phyloP scores from a whole-genome alignment of 2,797 vertebrate species.

The Sternarchorhynchus goeldii region DNA sequence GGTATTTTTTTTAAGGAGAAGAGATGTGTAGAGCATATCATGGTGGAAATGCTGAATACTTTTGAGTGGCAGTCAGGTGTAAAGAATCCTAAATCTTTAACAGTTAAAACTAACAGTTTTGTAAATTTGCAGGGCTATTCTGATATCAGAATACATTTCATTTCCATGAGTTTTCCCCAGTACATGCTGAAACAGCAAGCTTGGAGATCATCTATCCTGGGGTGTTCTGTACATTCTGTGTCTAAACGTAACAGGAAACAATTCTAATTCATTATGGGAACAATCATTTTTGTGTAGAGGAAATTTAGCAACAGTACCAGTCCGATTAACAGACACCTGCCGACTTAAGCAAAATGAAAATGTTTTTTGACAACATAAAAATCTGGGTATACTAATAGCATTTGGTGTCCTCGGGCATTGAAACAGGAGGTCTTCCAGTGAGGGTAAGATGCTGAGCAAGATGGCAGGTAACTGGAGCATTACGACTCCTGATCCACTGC shows the following conservation, averaged over 20 bases:
- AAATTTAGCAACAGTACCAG: not conserved
- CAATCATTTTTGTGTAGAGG: not conserved
- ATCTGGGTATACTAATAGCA: conserved; percentile 4
- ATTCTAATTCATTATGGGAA: conserved; percentile 1
- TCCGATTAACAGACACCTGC: not conserved
- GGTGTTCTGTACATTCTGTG: not conserved
- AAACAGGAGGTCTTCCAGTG: not conserved
- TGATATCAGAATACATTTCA: not conserved
- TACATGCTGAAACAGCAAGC: not conserved
- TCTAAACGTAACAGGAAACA: not conserved
- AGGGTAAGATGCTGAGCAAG: conserved; percentile 16
- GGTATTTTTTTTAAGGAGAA: not conserved
- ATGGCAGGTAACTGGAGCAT: conserved; percentile 18
- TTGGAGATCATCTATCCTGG: not conserved
- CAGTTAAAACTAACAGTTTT: not conserved
- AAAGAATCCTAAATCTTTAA: not conserved
- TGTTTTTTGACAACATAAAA: not conserved
- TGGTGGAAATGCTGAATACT: conserved; percentile 4
- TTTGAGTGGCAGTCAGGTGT: not conserved
- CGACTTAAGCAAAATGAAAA: conserved; percentile 10
- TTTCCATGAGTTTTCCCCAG: not conserved
- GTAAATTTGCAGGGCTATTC: not conserved
- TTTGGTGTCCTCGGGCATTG: conserved; percentile 4
- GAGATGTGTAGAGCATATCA: not conserved
- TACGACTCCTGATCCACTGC: conserved; percentile 12